Evolutionary conservation across 2,888 invertebrate genomes (phyloP).

Genomic region (Mesoligia furuncula): DNA sequence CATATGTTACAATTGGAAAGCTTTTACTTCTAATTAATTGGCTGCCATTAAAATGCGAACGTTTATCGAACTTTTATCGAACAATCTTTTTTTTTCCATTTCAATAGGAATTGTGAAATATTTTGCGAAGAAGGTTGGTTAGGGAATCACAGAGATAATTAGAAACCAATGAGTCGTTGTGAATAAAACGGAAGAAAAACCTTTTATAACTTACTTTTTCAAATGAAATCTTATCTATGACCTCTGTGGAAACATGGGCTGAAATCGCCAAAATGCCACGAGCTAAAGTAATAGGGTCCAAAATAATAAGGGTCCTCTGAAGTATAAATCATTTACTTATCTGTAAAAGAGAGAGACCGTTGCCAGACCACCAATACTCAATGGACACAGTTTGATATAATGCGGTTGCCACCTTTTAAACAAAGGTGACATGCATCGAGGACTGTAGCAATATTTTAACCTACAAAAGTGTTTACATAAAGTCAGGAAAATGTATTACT

Average conservation of each 20-base stretch:
- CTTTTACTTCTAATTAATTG: constrained; percentile 29
- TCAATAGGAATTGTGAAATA: background rate
- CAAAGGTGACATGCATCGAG: background rate
- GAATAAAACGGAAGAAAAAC: background rate
- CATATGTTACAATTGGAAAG: constrained; percentile 46
- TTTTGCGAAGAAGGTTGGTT: background rate
- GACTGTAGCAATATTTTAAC: background rate
- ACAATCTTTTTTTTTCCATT: no score
- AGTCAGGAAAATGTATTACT: no score
- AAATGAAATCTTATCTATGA: background rate
- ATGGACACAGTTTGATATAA: background rate
- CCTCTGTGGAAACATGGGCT: background rate
- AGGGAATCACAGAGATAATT: background rate
- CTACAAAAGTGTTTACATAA: background rate
- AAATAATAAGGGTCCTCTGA: background rate
- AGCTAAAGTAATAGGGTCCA: background rate
- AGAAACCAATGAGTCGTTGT: background rate
- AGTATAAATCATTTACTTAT: background rate
- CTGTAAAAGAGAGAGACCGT: background rate
- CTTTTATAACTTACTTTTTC: background rate
- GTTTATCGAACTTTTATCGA: constrained; percentile 1
- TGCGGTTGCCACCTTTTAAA: background rate
- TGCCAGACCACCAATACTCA: background rate
- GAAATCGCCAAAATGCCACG: no score
- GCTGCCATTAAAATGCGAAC: constrained; percentile 12